Percentiles rank a stretch among this genome's conserved stretches.
Conservation (phyloP, 2,888 invertebrate species). For the Acrobasis suavella region DNA sequence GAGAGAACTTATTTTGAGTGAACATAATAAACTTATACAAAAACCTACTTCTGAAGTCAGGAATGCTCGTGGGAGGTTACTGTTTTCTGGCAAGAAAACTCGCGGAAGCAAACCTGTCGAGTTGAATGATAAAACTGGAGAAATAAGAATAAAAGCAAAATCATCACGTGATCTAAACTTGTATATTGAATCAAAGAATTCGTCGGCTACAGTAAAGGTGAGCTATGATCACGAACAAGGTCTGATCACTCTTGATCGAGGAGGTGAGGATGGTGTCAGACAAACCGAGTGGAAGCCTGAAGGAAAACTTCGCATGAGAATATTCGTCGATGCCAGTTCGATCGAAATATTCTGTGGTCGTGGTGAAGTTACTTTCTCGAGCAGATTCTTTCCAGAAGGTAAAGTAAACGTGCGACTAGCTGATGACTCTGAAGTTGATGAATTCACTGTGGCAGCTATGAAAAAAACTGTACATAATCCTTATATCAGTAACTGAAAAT, state of each 20-base stretch:
- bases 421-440: constrained; percentile 29
- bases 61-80: constrained; percentile 33
- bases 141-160: constrained; percentile 46
- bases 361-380: constrained; percentile 63
- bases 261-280: constrained; percentile 57
- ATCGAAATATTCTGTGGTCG: constrained; percentile 57
- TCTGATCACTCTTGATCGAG: constrained; percentile 56
- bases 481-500: constrained; percentile 18
- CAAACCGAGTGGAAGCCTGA: constrained; percentile 55
- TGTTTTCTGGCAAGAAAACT: constrained; percentile 41
- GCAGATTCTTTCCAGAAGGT: constrained; percentile 54
- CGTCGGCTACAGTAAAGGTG: constrained; percentile 43
- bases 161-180: constrained; percentile 42
- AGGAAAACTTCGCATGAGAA: constrained; percentile 38
- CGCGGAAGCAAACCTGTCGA: constrained; percentile 32
- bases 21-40: constrained; percentile 50
- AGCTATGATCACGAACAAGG: constrained; percentile 44
- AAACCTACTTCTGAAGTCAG: constrained; percentile 50
- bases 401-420: constrained; percentile 41
- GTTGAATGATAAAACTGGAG: constrained; percentile 52
- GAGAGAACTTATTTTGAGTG: constrained; percentile 51
- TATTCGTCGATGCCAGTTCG: constrained; percentile 62
- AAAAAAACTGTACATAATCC: constrained; percentile 40
- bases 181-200: constrained; percentile 44
- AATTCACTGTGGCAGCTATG: constrained; percentile 41